Base-by-base conservation (phyloP, 2,797 vertebrate genomes). In the Microctenopoma stevenorrisi region DNA sequence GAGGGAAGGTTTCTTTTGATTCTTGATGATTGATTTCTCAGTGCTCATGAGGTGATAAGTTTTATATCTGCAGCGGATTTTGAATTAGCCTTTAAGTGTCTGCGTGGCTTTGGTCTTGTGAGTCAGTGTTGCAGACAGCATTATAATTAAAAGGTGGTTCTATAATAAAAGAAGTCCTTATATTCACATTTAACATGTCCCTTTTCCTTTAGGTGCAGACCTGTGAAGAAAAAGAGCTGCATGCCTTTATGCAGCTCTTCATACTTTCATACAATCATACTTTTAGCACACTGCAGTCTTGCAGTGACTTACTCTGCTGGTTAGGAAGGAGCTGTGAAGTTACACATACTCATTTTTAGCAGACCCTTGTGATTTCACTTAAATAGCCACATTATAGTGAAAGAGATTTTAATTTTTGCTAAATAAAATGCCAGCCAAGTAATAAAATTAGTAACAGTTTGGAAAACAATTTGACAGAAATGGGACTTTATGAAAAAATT, bases 41-140 rank as follows among this genome's bases (percentile, higher is more conserved):
- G 15, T 22, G 35, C 35, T 81, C 58, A 63, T 4, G 2, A 46
- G 33, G 37, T 48, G 22, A 60, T 51, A 38, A 48, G 4, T 58
- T 54, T 54, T 30, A 52, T 40, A 67, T 58, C 30, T 47, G 51
- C 50, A 64, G 47, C 72, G 63, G 51, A 42, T 73, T 70, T 76
- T 35, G 7, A 35, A 35, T 33, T 5, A 73, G 22, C 42, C 35
- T 74, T 63, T 76, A 68, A 81, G 76, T 42, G 66, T 46, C 64
- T 68, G 79, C 82, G 84, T 75, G 79, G 75, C 61, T 56, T 40
- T 56, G 72, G 66, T 62, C 72, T 79, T 30, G 3, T 38, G 43
- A 75, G 64, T 40, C 30, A 49, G 9, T 15, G 52, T 51, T 72
- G 70, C 63, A 68, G 64, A 78, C 49, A 42, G 49, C n/a, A 49